Percentiles rank a stretch among this genome's conserved stretches.
Conservation (phyloP, 2,888 invertebrate species). For the Tenodera sinensis region DNA sequence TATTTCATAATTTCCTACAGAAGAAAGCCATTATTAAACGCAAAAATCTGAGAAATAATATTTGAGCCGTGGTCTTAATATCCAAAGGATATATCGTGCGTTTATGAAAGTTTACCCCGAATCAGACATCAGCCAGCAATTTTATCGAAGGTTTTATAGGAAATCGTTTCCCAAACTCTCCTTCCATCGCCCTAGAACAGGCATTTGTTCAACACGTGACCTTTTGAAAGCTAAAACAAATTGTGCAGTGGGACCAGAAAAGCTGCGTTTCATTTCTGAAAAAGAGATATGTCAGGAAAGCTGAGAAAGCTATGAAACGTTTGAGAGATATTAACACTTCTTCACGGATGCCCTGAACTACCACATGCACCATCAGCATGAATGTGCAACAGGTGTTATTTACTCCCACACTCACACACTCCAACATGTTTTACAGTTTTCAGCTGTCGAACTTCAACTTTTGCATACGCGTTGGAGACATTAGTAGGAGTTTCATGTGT, state of each 20-base stretch:
- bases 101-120: not conserved
- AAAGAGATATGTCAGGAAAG: not conserved
- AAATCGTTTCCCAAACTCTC: not conserved
- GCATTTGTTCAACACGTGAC: not conserved
- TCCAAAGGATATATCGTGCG: no score
- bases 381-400: not conserved
- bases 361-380: not conserved
- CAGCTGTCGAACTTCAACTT: not conserved
- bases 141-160: not conserved
- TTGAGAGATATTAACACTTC: no score
- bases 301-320: no score
- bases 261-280: not conserved
- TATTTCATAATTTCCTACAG: no score
- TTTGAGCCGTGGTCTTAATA: not conserved
- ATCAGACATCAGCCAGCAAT: not conserved
- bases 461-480: not conserved
- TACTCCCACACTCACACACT: no score
- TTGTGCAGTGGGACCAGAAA: not conserved
- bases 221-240: not conserved
- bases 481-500: no score
- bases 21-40: not conserved
- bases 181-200: not conserved
- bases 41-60: not conserved
- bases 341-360: not conserved
- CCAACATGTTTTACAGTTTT: not conserved